phyloP scores from a whole-genome alignment of 1,140 invertebrate genomes.

The Arctopsyche grandis region DNA sequence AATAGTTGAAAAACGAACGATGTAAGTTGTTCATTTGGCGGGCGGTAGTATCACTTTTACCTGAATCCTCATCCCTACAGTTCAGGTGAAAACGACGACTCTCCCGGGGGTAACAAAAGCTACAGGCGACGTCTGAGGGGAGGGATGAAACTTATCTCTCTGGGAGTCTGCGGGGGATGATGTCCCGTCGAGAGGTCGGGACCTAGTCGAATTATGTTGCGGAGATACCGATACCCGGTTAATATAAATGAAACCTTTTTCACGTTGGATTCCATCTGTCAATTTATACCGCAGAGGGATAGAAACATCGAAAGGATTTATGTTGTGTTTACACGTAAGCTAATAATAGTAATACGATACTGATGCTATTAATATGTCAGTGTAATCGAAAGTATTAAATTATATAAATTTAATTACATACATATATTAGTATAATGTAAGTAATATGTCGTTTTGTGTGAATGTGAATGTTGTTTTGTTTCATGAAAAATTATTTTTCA shows the following conservation, averaged over 20 bases:
- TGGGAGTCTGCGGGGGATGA: background rate
- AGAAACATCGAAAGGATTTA: background rate
- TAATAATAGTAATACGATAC: background rate
- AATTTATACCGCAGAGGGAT: slow-evolving; percentile 1
- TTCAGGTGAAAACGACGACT: background rate
- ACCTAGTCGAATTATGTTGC: slow-evolving; percentile 6
- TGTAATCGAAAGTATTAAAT: no score
- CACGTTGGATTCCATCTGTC: slow-evolving; percentile 6
- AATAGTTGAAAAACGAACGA: slow-evolving; percentile 5
- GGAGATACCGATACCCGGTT: background rate
- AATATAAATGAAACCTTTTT: slow-evolving; percentile 30
- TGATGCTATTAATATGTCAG: no score
- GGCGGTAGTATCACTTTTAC: background rate
- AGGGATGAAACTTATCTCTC: background rate
- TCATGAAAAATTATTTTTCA: no score
- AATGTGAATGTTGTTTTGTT: no score
- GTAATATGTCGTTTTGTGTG: no score
- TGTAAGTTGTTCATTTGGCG: background rate
- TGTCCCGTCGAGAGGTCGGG: background rate
- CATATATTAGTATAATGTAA: no score
- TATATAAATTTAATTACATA: no score
- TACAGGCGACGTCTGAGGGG: background rate
- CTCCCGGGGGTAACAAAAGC: background rate
- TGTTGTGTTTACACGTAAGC: background rate
- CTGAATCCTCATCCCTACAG: background rate